Evolutionary conservation across 2,113 vertebrate genomes (phyloP), one percentile per base, ranked within the genome.

Genomic region (Entelurus aequoreus): DNA sequence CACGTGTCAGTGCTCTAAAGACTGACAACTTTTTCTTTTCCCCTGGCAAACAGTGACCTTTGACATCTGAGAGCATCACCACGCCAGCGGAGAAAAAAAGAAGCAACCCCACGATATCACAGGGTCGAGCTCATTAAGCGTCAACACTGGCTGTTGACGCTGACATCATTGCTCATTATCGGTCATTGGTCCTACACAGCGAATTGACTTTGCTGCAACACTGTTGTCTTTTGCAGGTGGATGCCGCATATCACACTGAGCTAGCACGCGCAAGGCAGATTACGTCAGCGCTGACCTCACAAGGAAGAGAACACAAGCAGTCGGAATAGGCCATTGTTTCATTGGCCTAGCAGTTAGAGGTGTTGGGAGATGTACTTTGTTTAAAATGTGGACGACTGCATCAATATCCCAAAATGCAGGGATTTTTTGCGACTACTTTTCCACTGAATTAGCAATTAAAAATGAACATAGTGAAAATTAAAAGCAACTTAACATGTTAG

Each of bases 101-200:
- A 71, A 65, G 53, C 60, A 68, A 67, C 75, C 62, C 68, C 72
- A 72, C 76, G 79, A 84, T 58, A 79, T 86, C 79, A 84, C 46
- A 36, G 49, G 63, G 28, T 35, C 14, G 61, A 73, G 36, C 62
- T 84, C 52, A 59, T 61, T 60, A 70, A 59, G 28, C 6, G 15
- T 50, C 9, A 48, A 84, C 74, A 77, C 68, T 28, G 53, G 8
- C 57, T 5, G 38, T 4, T 68, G 56, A n/a, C 36, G 7, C 1
- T 80, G 84, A 86, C 75, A 66, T 88, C 85, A 67, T 71, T 60
- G 66, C 66, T 62, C 65, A 57, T 82, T 70, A 77, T 66, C 57
- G 61, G 77, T 65, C 76, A 64, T 58, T 55, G 37, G 37, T 13
- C 58, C 65, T 68, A 59, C 67, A 69, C 58, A 46, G 61, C 49